phyloP scores from a whole-genome alignment of 2,888 invertebrate genomes.

The Eupithecia pulchellata region DNA sequence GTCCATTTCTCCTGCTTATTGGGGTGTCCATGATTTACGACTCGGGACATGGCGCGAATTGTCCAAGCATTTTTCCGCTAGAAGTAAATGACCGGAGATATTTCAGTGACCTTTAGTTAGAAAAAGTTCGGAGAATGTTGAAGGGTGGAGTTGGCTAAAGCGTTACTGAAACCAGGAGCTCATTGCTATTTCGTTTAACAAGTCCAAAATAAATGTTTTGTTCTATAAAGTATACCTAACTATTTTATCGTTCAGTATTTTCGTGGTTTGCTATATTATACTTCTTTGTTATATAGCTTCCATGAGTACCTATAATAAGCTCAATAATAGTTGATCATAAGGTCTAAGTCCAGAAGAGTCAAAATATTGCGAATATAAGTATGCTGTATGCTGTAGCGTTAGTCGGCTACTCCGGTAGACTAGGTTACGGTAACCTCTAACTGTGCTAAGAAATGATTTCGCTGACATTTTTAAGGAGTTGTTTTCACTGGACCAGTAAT shows the following conservation, averaged over 20 bases:
- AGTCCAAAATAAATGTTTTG: too few species aligned
- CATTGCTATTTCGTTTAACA: background rate
- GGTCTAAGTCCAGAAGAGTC: background rate
- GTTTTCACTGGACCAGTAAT: background rate
- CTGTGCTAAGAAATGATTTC: background rate
- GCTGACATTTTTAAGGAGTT: background rate
- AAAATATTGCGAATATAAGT: background rate
- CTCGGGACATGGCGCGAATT: slow-evolving; percentile 63
- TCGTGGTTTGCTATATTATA: too few species aligned
- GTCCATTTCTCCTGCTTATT: slow-evolving; percentile 61
- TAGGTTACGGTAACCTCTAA: background rate
- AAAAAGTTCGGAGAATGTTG: slow-evolving; percentile 19
- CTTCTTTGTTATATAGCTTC: too few species aligned
- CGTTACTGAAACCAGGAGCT: background rate
- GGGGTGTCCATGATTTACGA: slow-evolving; percentile 66
- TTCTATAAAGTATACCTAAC: too few species aligned
- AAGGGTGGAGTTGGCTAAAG: slow-evolving; percentile 2
- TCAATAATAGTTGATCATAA: background rate
- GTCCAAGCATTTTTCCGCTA: slow-evolving; percentile 66
- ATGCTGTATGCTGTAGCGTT: background rate
- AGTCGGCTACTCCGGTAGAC: background rate
- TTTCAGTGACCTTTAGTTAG: slow-evolving; percentile 56
- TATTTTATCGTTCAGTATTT: too few species aligned
- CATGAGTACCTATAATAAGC: too few species aligned
- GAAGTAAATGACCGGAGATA: slow-evolving; percentile 65